These are phyloP conservation scores for Pangasianodon gigas DNA, from an alignment of 2,113 vertebrate species.

Conservation along the genomic window DNA sequence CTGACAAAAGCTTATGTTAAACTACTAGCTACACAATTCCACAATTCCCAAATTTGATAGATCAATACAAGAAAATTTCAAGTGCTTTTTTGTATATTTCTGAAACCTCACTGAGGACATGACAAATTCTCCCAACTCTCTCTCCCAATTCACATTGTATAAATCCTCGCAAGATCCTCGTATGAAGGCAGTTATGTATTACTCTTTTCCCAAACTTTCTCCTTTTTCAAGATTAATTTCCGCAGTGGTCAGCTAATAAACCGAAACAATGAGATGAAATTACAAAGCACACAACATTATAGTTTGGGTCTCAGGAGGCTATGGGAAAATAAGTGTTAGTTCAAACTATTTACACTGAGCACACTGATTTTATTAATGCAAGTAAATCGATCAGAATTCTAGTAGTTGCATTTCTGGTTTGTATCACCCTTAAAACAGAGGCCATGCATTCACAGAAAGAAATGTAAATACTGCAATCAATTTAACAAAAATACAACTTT, in stretches of 20 bases:
- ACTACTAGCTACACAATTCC: not conserved
- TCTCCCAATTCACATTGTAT: not conserved
- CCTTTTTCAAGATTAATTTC: not conserved
- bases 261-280: not conserved
- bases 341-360: not conserved
- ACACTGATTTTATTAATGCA: not conserved
- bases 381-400: not conserved
- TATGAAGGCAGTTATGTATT: not conserved
- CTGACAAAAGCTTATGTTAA: not conserved
- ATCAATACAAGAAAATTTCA: not conserved
- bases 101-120: not conserved
- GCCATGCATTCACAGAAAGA: not conserved
- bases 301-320: not conserved
- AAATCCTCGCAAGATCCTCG: not conserved
- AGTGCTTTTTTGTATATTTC: not conserved
- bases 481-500: not conserved
- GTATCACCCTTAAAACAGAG: not conserved
- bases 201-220: not conserved
- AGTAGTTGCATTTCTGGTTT: not conserved
- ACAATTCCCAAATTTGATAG: not conserved
- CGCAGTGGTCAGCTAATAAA: not conserved
- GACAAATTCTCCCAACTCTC: not conserved
- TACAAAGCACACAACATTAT: not conserved
- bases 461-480: not conserved
- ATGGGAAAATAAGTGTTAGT: not conserved